Evolutionary conservation across 2,797 vertebrate species (phyloP).

Genomic region (Spinus olivaceus): DNA sequence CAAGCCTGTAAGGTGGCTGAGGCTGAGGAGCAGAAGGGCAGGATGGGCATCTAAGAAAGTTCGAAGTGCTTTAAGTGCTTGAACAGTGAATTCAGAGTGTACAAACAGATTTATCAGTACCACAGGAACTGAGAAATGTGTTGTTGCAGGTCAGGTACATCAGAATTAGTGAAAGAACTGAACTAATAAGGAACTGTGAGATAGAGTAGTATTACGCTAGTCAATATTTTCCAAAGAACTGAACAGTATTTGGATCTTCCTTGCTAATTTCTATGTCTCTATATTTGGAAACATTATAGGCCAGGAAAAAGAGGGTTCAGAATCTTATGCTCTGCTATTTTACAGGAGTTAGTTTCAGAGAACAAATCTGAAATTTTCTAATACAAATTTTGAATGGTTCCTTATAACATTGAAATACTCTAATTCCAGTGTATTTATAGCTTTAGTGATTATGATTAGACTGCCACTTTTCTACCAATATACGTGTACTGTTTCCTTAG

Average conservation of each 20-base stretch:
- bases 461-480: neutral
- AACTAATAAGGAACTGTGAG: neutral
- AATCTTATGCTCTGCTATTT: neutral
- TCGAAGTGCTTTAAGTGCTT: neutral
- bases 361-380: neutral
- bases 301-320: neutral
- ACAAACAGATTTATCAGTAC: neutral
- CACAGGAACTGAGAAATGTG: neutral
- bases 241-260: neutral
- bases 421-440: neutral
- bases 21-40: neutral
- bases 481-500: neutral
- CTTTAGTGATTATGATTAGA: neutral
- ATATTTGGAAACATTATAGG: neutral
- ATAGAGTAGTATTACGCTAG: neutral
- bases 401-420: neutral
- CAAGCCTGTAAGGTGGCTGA: neutral
- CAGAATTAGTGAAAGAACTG: neutral
- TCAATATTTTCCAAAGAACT: rapidly evolving
- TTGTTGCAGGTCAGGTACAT: neutral
- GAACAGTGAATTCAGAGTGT: neutral
- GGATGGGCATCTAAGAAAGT: neutral
- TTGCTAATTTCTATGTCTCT: neutral
- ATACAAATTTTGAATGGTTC: neutral
- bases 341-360: neutral